These are phyloP conservation scores for Symphodus melops DNA, from an alignment of 2,113 vertebrate species.

Conservation along the genomic window DNA sequence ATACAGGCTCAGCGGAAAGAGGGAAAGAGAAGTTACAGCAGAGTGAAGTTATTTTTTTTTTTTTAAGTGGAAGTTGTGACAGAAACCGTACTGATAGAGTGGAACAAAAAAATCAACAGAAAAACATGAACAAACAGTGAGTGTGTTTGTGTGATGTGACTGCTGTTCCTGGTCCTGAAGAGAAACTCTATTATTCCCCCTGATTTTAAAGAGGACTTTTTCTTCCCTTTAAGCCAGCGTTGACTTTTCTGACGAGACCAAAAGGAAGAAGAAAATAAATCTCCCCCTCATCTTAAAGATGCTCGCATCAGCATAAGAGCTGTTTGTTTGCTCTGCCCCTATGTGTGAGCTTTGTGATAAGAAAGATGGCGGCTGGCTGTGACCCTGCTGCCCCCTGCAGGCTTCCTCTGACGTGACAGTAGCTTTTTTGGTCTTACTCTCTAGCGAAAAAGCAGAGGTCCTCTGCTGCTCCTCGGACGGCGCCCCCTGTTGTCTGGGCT, in stretches of 20 bases:
- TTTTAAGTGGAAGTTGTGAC: background rate
- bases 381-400: constrained; percentile 45
- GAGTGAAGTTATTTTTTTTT: background rate
- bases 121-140: constrained; percentile 9
- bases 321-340: too few species aligned
- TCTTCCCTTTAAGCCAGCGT: too few species aligned
- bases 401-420: constrained; percentile 22
- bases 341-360: constrained; percentile 13
- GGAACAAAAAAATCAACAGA: constrained; percentile 16
- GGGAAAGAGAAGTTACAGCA: constrained; percentile 3
- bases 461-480: constrained; percentile 47
- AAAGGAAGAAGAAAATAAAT: too few species aligned
- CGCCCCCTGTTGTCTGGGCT: constrained; percentile 63
- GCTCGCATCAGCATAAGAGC: too few species aligned
- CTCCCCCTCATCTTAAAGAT: too few species aligned
- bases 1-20: background rate
- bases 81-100: background rate
- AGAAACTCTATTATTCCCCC: too few species aligned
- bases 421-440: constrained; percentile 55
- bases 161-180: background rate
- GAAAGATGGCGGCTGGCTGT: constrained; percentile 39
- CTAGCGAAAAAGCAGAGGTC: constrained; percentile 36
- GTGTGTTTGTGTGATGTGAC: background rate
- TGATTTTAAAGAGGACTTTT: too few species aligned
- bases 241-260: too few species aligned